Percentiles rank a stretch among this genome's conserved stretches.
Evolutionary conservation across 2,113 vertebrate species (phyloP).

Genomic region (Oncorhynchus keta): DNA sequence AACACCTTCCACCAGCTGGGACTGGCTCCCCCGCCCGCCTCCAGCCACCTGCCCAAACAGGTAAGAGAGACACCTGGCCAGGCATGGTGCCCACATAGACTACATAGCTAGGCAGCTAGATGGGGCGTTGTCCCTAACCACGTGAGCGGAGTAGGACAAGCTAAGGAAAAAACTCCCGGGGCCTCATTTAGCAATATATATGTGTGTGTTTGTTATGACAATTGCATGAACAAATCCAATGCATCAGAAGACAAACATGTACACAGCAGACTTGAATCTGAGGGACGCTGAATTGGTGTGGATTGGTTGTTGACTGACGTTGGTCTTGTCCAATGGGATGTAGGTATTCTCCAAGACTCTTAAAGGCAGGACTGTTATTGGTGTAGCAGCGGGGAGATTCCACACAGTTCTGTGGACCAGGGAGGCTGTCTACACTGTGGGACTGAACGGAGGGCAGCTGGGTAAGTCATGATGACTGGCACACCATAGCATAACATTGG

Average conservation of each 20-base stretch:
- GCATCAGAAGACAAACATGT: not conserved
- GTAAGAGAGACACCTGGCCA: constrained; percentile 61
- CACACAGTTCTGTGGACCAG: constrained; percentile 95
- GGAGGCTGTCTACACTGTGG: constrained; percentile 94
- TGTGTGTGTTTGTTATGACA: too few species aligned
- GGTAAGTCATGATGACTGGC: constrained; percentile 76
- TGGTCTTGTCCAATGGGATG: not conserved
- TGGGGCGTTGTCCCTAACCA: not conserved
- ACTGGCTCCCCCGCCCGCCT: constrained; percentile 82
- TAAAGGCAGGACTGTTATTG: constrained; percentile 89
- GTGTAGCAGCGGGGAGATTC: constrained; percentile 93
- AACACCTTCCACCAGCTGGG: constrained; percentile 94
- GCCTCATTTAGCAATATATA: too few species aligned
- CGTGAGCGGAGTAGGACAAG: not conserved
- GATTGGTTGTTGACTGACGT: not conserved
- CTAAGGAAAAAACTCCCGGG: not conserved
- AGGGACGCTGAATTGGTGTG: not conserved
- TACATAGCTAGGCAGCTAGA: not conserved
- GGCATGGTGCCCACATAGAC: not conserved
- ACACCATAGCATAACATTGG: not conserved
- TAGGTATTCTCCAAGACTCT: constrained; percentile 91
- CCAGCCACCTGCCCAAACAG: constrained; percentile 89
- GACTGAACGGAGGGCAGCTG: constrained; percentile 94
- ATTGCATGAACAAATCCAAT: not conserved
- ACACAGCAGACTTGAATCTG: not conserved